Evolutionary conservation across 37 sponge, comb jelly and placozoan genomes (phyloP).

Genomic region (Corticium candelabrum): DNA sequence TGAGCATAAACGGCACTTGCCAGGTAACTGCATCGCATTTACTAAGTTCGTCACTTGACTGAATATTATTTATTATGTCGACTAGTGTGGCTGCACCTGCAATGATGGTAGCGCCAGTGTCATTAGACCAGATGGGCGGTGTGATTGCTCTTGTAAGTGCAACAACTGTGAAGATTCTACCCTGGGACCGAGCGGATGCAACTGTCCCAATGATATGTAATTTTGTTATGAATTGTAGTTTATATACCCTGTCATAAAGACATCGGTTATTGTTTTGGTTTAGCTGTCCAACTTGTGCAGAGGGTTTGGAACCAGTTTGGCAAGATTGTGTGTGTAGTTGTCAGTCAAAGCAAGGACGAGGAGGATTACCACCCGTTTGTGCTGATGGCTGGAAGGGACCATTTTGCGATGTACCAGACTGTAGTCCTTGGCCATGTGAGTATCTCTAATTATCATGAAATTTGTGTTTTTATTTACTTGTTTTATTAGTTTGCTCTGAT

Average conservation of each 20-base stretch:
- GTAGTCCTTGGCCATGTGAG: constrained; percentile 1
- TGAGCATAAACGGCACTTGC: not conserved
- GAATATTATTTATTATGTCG: not conserved
- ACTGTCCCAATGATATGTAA: not conserved
- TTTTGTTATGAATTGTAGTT: no score
- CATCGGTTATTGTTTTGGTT: not conserved
- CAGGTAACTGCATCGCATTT: not conserved
- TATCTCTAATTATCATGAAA: no score
- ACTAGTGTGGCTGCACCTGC: not conserved
- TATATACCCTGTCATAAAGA: no score
- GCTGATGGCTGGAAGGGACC: not conserved
- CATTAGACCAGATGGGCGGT: not conserved
- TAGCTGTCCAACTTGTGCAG: not conserved
- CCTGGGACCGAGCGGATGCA: not conserved
- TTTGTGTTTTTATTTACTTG: no score
- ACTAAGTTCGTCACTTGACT: not conserved
- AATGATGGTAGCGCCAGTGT: not conserved
- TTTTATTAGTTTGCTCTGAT: not conserved
- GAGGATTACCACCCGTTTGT: not conserved
- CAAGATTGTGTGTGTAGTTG: not conserved
- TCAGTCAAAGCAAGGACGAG: constrained; percentile 1
- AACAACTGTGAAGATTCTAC: not conserved
- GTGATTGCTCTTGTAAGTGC: not conserved
- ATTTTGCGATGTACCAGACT: not conserved
- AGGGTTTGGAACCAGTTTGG: not conserved